A percentile compares a stretch with the other conserved stretches of the same genome.
phyloP scores from a whole-genome alignment of 2,113 vertebrate genomes.

The Poecile atricapillus region DNA sequence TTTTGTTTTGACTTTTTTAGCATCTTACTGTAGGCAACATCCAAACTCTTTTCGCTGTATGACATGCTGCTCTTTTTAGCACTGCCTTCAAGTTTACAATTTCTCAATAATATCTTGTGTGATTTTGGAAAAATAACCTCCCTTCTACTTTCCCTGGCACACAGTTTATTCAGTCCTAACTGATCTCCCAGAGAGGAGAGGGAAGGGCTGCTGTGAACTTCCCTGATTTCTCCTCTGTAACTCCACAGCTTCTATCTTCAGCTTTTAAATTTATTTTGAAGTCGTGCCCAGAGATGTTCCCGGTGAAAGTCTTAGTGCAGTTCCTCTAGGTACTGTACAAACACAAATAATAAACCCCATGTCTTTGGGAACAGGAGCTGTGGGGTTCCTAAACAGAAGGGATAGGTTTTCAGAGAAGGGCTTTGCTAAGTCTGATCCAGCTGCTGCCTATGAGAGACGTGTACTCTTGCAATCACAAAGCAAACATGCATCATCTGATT shows the following conservation, averaged over 20 bases:
- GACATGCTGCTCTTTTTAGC: background rate
- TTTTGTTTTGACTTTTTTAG: background rate
- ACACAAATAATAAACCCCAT: background rate
- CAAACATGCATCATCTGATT: rapidly evolving
- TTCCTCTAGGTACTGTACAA: background rate
- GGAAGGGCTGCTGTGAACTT: background rate
- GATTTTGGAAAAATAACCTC: background rate
- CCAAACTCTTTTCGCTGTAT: background rate
- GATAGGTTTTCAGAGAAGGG: background rate
- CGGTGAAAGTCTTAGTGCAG: background rate
- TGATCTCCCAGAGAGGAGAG: background rate
- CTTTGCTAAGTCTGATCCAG: background rate
- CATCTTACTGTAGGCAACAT: background rate
- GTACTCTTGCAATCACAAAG: background rate
- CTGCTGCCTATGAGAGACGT: background rate
- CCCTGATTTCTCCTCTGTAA: background rate
- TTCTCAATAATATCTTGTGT: background rate
- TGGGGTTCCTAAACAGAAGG: background rate
- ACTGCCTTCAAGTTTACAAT: background rate
- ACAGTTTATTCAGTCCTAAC: background rate
- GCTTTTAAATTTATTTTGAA: background rate
- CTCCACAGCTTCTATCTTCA: background rate
- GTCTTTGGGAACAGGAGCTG: background rate
- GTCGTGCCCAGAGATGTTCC: background rate
- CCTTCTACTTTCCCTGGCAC: background rate